Evolutionary conservation across 2,888 invertebrate genomes (phyloP).

Genomic region (Abrostola triplasia): DNA sequence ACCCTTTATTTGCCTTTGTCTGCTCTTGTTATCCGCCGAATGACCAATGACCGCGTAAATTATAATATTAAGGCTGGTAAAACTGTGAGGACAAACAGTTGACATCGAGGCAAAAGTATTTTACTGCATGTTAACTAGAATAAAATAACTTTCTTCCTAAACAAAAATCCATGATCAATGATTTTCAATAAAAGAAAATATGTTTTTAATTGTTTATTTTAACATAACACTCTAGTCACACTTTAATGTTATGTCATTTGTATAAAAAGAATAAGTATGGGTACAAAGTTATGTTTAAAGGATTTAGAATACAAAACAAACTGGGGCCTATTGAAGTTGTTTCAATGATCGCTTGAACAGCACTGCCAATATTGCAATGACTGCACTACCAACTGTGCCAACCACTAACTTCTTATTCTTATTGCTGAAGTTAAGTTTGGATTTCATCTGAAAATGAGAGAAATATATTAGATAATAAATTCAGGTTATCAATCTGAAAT

Average conservation of each 20-base stretch:
- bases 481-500: slow-evolving; percentile 5
- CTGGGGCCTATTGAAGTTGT: slow-evolving; percentile 60
- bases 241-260: slow-evolving; percentile 11
- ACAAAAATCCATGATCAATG: too few relatives aligned
- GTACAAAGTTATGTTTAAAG: slow-evolving; percentile 12
- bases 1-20: slow-evolving; percentile 46
- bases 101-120: slow-evolving; percentile 8
- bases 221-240: slow-evolving; percentile 8
- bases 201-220: slow-evolving; percentile 14
- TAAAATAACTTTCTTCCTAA: not conserved
- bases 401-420: slow-evolving; percentile 78
- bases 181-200: not conserved
- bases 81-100: slow-evolving; percentile 13
- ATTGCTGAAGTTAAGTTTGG: slow-evolving; percentile 55
- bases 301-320: not conserved
- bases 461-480: slow-evolving; percentile 1
- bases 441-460: slow-evolving; percentile 63
- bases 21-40: slow-evolving; percentile 32
- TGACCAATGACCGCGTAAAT: slow-evolving; percentile 43
- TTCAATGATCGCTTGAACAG: slow-evolving; percentile 77
- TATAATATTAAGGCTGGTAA: slow-evolving; percentile 23
- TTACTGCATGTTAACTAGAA: slow-evolving; percentile 1
- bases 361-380: slow-evolving; percentile 71
- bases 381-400: slow-evolving; percentile 76
- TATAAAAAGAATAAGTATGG: slow-evolving; percentile 10